Conservation (phyloP, 2,797 vertebrate species). For the Dendrocincla tyrannina region DNA sequence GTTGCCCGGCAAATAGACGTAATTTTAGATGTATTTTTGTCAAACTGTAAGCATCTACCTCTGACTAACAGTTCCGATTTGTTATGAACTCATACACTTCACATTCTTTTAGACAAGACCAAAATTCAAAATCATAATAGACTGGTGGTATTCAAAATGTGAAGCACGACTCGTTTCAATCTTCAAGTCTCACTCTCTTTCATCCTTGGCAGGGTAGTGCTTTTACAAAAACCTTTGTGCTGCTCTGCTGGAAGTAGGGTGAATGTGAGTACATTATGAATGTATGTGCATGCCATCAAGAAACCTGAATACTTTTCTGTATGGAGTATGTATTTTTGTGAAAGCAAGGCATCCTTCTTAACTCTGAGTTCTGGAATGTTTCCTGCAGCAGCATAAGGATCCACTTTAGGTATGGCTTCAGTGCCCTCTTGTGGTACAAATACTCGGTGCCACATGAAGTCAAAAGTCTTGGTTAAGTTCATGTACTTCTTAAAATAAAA, state of each 20-base stretch:
- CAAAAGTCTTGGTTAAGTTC: background rate
- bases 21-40: background rate
- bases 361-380: background rate
- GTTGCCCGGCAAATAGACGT: background rate
- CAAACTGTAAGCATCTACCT: background rate
- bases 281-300: background rate
- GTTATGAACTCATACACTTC: background rate
- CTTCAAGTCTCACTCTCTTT: background rate
- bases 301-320: background rate
- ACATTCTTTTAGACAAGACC: background rate
- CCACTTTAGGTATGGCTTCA: background rate
- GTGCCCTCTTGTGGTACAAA: constrained; percentile 63
- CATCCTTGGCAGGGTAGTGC: background rate
- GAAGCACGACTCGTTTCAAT: background rate
- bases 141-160: background rate
- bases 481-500: background rate
- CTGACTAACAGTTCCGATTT: background rate
- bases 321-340: background rate
- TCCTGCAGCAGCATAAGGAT: too few relatives aligned
- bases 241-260: background rate
- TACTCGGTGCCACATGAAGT: background rate
- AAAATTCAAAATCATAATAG: background rate
- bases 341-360: background rate
- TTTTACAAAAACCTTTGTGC: background rate
- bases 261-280: background rate